Base-by-base conservation (phyloP, 2,113 vertebrate species). In the Festucalex cinctus region DNA sequence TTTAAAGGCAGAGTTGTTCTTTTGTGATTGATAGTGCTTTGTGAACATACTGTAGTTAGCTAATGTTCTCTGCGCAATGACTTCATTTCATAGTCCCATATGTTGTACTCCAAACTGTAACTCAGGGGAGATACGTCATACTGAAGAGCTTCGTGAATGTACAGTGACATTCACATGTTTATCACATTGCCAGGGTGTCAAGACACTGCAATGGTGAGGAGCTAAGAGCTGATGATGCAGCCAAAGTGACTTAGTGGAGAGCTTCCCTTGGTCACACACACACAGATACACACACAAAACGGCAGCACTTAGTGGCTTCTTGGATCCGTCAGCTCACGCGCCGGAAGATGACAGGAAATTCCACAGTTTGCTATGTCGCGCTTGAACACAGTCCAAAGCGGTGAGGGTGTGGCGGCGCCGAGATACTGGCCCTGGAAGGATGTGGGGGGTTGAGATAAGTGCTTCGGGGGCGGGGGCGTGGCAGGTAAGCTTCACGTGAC, bases 261-360 rank as follows among this genome's bases (percentile, higher is more conserved):
- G 66, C 68, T 81, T 80, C 62, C 74, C 57, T 74, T 14, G 4
- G 68, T 65, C 22, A 36, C 56, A 36, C 56, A 12, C 56, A 19
- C 53, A 56, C 56, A 20, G 16, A 58, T 28, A 36, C 56, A n/a
- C 56, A 58, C 24, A 37, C 22, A 43, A 43, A 43, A 62, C 26
- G 60, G 39, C 39, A 88, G 88, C 89, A 91, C 87, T 87, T 90
- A 87, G 90, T 91, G 87, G 86, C 91, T 88, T 83, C 59, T 83
- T 49, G 49, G 48, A 78, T 36, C 54, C 58, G 81, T 81, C 66
- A 63, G 70, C 83, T 83, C 53, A 77, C 64, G 72, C 73, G 68
- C 57, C 53, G 64, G 68, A 88, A 77, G 75, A 83, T 81, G 75
- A 86, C 73, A 54, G 83, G 83, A 87, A 78, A 80, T 90, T 88